Percentiles rank a stretch among this genome's conserved stretches.
Conservation (phyloP, 2,113 vertebrate genomes). For the Picathartes gymnocephalus region DNA sequence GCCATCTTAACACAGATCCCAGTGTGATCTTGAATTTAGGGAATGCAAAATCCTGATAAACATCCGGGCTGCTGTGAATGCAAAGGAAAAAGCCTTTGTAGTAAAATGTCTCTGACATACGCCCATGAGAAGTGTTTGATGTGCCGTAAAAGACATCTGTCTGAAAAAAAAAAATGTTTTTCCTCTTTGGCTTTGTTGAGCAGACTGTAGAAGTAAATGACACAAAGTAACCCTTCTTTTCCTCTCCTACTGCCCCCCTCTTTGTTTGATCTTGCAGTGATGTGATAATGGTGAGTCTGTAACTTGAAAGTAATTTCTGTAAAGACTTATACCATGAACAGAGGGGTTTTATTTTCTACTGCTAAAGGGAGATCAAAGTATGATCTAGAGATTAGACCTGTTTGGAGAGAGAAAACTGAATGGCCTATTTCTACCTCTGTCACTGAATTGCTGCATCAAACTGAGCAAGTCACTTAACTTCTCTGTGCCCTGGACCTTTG, state of each 20-base stretch:
- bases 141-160: constrained; percentile 30
- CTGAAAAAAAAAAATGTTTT: constrained; percentile 13
- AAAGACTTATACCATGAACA: constrained; percentile 10
- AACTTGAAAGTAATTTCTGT: constrained; percentile 45
- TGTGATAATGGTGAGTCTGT: constrained; percentile 38
- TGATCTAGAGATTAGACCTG: constrained; percentile 23
- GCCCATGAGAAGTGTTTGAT: constrained; percentile 24
- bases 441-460: background rate
- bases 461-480: background rate
- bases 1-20: background rate
- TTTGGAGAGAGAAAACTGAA: background rate
- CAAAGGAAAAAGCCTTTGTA: constrained; percentile 42
- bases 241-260: constrained; percentile 8
- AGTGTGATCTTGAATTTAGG: background rate
- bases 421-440: constrained; percentile 10
- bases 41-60: constrained; percentile 49
- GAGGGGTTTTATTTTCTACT: constrained; percentile 21
- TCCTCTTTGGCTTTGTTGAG: constrained; percentile 25
- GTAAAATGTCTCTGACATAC: constrained; percentile 10
- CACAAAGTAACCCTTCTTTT: constrained; percentile 37
- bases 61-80: background rate
- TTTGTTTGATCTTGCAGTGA: constrained; percentile 38
- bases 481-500: background rate
- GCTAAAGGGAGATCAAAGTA: constrained; percentile 33
- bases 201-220: constrained; percentile 2